Percentiles rank a stretch among this genome's conserved stretches.
Conservation (phyloP, 2,113 vertebrate genomes). For the Gnathonemus longibarbis region DNA sequence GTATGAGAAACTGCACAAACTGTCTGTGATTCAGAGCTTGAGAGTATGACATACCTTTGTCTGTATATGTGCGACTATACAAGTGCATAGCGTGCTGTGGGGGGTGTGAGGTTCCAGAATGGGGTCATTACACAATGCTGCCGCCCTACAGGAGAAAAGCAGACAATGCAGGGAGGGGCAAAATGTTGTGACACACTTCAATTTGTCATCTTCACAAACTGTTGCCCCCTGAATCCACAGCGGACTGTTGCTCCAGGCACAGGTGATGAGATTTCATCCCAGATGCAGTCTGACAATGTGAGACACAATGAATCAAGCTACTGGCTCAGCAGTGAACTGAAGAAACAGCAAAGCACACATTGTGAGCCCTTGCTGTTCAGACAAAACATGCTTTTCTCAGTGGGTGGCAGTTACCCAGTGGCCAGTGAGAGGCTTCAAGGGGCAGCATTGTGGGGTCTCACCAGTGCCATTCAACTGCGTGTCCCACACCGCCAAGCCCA, state of each 20-base stretch:
- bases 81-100: background rate
- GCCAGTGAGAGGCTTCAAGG: background rate
- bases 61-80: background rate
- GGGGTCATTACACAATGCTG: background rate
- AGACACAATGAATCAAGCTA: background rate
- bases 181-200: background rate
- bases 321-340: background rate
- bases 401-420: conserved; percentile 5
- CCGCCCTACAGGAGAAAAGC: background rate
- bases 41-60: background rate
- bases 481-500: background rate
- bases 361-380: background rate
- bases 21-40: background rate
- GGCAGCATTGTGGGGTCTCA: background rate
- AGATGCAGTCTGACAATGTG: background rate
- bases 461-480: background rate
- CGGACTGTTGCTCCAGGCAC: background rate
- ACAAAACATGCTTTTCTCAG: conserved; percentile 7
- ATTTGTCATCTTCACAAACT: background rate
- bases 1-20: background rate
- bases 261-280: background rate
- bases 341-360: background rate
- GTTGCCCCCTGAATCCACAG: background rate
- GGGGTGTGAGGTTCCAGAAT: background rate
- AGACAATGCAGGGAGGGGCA: background rate